phyloP scores from a whole-genome alignment of 2,888 invertebrate species.

The Eulithis prunata region DNA sequence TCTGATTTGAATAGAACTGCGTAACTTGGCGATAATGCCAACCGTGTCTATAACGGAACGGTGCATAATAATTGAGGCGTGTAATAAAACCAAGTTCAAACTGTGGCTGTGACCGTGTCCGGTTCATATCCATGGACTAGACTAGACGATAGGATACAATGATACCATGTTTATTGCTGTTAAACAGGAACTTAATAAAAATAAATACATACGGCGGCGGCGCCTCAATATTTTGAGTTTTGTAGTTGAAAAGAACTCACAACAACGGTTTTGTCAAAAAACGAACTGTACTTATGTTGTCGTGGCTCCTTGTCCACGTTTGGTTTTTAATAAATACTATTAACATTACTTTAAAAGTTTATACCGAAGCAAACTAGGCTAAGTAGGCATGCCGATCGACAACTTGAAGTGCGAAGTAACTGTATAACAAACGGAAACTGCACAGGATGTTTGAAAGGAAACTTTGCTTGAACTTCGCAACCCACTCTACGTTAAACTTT shows the following conservation, averaged over 20 bases:
- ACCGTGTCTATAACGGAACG: conserved; percentile 46
- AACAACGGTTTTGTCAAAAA: too few relatives aligned
- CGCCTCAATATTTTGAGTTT: neutral
- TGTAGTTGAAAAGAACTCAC: neutral
- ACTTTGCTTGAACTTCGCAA: conserved; percentile 1
- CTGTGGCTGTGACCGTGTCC: conserved; percentile 35
- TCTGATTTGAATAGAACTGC: conserved; percentile 47
- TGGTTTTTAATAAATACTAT: too few relatives aligned
- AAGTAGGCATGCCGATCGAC: conserved; percentile 3
- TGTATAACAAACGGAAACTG: conserved; percentile 12
- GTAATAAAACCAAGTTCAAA: conserved; percentile 42
- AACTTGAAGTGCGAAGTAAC: conserved; percentile 2
- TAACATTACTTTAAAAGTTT: too few relatives aligned
- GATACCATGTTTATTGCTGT: conserved; percentile 15
- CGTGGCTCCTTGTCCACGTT: too few relatives aligned
- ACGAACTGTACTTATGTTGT: too few relatives aligned
- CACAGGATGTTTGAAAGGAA: conserved; percentile 19
- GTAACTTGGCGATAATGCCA: conserved; percentile 48
- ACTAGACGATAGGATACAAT: conserved; percentile 25
- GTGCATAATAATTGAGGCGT: conserved; percentile 50
- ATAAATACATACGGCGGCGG: conserved; percentile 9
- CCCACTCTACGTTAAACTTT: neutral
- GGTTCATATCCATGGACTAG: conserved; percentile 25
- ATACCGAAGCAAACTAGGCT: neutral
- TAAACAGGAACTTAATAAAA: conserved; percentile 23